Base-by-base conservation (phyloP, 1,140 invertebrate genomes). In the Pseudoatta argentina region DNA sequence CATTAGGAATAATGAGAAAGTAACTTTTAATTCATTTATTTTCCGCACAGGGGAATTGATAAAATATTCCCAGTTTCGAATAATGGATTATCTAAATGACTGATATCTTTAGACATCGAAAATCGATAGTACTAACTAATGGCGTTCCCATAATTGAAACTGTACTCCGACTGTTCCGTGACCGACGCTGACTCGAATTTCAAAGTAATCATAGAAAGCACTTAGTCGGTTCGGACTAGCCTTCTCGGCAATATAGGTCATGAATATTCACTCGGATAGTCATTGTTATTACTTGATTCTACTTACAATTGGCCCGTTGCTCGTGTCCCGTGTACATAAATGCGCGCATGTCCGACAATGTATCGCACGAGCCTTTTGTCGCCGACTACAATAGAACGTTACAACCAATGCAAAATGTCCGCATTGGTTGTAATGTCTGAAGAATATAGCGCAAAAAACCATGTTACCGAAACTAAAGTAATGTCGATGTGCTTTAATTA, bases 201-300 rank as follows among this genome's bases (percentile, higher is more conserved):
- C 78, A 55, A 71, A 81, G 78, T 81, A 81, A 81, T 81, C 34
- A 71, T 71, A 72, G 66, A 81, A 81, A 71, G n/a, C 66, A 81
- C 77, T 81, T 72, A 81, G 64, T 39, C 21, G 8, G 14, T 14
- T 44, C 18, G 66, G 30, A 81, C 66, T 71, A 27, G 53, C 34
- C 30, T 63, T 71, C 44, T 30, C 16, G 24, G 48, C n/a, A 27
- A 72, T 57, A 71, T 81, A 51, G 66, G 48, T 81, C 78, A 71
- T 57, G 66, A 81, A 81, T 72, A 81, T 81, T 81, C 51, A 39
- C 66, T 44, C 34, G 66, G 66, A 71, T 57, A 57, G 78, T 72
- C 66, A 72, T 81, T 72, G 66, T 79, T 72, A 39, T 66, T 44
- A 66, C 76, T 53, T 57, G 78, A 81, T 81, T 39, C 53, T 18